A percentile compares a stretch with the other conserved stretches of the same genome.
phyloP scores from a whole-genome alignment of 2,888 invertebrate species.

The Patella caerulea region DNA sequence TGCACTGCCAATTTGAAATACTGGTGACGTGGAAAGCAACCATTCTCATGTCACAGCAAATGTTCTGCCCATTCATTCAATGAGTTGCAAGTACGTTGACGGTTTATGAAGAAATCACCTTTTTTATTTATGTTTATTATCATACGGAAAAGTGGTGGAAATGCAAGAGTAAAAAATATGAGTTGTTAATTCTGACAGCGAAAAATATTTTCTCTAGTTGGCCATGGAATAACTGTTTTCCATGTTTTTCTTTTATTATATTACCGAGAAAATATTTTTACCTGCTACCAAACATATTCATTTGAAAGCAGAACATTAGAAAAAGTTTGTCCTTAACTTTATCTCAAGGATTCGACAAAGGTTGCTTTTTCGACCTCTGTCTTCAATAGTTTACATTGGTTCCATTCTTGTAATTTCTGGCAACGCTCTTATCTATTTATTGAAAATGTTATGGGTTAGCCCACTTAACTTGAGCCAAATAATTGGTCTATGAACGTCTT shows the following conservation, averaged over 20 bases:
- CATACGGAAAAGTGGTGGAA: too few species aligned
- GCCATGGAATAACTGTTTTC: slow-evolving; percentile 26
- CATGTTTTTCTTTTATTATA: not conserved
- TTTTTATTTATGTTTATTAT: slow-evolving; percentile 26
- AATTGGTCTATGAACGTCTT: too few species aligned
- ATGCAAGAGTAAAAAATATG: too few species aligned
- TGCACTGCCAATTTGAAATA: slow-evolving; percentile 43
- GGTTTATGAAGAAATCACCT: slow-evolving; percentile 24
- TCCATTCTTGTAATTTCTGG: slow-evolving; percentile 18
- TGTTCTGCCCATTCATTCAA: slow-evolving; percentile 14
- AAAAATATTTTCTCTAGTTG: slow-evolving; percentile 17
- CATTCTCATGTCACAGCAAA: slow-evolving; percentile 30
- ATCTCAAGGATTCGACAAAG: not conserved
- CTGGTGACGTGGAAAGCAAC: slow-evolving; percentile 34
- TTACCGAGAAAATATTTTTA: slow-evolving; percentile 16
- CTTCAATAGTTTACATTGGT: slow-evolving; percentile 12
- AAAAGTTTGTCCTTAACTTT: not conserved
- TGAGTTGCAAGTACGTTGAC: slow-evolving; percentile 5
- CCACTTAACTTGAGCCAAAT: too few species aligned
- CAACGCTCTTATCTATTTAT: slow-evolving; percentile 20
- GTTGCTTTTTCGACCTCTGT: slow-evolving; percentile 20
- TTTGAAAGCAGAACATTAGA: slow-evolving; percentile 18
- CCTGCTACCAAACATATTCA: slow-evolving; percentile 10
- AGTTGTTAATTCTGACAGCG: slow-evolving; percentile 29
- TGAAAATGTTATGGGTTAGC: slow-evolving; percentile 22